A percentile compares a stretch with the other conserved stretches of the same genome.
phyloP scores from a whole-genome alignment of 2,797 vertebrate genomes.

The Nyctalus aviator region DNA sequence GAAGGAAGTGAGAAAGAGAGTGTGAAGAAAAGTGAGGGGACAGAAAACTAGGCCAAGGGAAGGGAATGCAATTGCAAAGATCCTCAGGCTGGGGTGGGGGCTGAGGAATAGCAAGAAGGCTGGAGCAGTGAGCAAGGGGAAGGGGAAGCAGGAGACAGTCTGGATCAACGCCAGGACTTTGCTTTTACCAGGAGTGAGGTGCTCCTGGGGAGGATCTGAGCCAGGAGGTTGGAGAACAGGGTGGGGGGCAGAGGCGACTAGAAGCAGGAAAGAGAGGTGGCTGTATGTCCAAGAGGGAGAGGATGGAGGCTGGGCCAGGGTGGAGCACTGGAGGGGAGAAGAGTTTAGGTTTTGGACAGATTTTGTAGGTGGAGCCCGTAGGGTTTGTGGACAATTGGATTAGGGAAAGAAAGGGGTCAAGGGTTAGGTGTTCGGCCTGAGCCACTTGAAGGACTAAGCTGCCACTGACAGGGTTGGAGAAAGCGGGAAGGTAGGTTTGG shows the following conservation, averaged over 20 bases:
- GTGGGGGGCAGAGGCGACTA: background rate
- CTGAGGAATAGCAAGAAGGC: background rate
- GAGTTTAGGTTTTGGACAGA: background rate
- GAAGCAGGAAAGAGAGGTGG: background rate
- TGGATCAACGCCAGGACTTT: accelerated
- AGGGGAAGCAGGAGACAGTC: background rate
- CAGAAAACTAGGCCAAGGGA: background rate
- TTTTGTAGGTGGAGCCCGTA: background rate
- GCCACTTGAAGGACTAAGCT: background rate
- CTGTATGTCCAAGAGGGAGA: background rate
- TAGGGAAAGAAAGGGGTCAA: background rate
- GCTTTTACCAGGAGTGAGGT: background rate
- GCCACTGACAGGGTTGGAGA: accelerated
- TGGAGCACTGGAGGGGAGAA: background rate
- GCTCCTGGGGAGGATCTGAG: background rate
- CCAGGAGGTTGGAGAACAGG: background rate
- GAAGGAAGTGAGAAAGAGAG: background rate
- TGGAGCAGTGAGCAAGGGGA: accelerated
- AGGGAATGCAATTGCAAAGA: background rate
- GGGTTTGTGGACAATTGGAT: background rate
- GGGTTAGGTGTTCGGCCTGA: background rate
- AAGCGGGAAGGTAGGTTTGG: background rate
- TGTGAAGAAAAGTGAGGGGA: background rate
- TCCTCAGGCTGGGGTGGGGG: background rate
- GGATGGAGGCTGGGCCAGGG: background rate